Conservation (phyloP, 2,113 vertebrate genomes). For the Lamprologus ornatipinnis region DNA sequence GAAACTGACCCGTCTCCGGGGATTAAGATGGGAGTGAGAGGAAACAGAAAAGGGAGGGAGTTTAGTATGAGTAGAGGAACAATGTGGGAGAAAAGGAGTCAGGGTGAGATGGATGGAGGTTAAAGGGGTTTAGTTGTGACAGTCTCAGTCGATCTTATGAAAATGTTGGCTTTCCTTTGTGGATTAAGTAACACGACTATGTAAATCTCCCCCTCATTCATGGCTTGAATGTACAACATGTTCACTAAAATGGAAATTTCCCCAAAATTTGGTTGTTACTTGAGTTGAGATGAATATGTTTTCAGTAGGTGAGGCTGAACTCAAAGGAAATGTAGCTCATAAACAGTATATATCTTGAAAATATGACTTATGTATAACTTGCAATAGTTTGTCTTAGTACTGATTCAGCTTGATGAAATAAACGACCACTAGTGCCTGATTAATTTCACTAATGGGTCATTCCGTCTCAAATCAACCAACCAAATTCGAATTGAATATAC, state of each 20-base stretch:
- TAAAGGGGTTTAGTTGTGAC: not conserved
- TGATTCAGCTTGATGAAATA: not conserved
- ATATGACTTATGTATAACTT: not conserved
- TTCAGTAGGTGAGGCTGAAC: not conserved
- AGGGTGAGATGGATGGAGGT: not conserved
- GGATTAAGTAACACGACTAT: not conserved
- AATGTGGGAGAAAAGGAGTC: slow-evolving; percentile 2
- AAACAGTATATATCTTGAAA: not conserved
- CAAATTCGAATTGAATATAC: not conserved
- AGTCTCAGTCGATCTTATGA: not conserved
- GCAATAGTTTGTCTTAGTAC: not conserved
- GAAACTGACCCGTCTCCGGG: not conserved
- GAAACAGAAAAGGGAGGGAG: slow-evolving; percentile 4
- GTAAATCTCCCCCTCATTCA: not conserved
- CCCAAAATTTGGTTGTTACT: not conserved
- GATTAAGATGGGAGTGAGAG: not conserved
- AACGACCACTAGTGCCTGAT: not conserved
- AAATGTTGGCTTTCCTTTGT: not conserved
- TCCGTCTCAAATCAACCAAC: not conserved
- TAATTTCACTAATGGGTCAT: not conserved
- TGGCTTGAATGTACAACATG: not conserved
- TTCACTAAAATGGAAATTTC: not conserved
- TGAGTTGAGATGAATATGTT: not conserved
- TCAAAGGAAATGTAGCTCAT: not conserved
- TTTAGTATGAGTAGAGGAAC: not conserved